Evolutionary conservation across 2,113 vertebrate genomes (phyloP), one percentile per base, ranked within the genome.

Genomic region (Physeter macrocephalus): DNA sequence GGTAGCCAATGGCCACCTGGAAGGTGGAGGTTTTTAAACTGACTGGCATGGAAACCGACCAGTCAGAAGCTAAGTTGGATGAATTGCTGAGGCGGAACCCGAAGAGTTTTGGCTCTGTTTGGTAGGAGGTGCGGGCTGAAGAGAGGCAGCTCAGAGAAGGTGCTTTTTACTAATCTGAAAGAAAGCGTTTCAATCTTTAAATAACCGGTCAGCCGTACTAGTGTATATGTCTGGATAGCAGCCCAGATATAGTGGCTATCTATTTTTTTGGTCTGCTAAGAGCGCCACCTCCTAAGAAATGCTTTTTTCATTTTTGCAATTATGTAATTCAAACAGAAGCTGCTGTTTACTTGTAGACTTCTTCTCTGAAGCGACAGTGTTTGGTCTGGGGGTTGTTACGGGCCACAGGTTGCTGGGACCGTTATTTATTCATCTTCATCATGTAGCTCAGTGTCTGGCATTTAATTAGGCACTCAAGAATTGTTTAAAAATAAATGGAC

Each of bases 31-130:
- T 92, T 92, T 92, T 41, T 12, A 23, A 21, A 20, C 13, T 59
- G 78, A 95, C 52, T 86, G 78, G 31, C 91, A 13, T 39, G 20
- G 39, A 66, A 90, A 2, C 3, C 8, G 12, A 36, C 91, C 93
- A 67, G 74, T 90, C 29, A 77, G 29, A 67, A 78, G 2, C 39
- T n/a, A 77, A n/a, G 2, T 7, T 91, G 54, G 17, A 7, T 49
- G 80, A 84, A 2, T 3, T 0, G n/a, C 3, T 0, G 1, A 21
- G 23, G 6, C 21, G 7, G 2, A 27, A 15, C 5, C 5, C 4
- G 29, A 15, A 78, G 12, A 21, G 1, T 27, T 62, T 14, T 7
- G 15, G 1, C 2, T 29, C n/a, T 1, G 66, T 36, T 5, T 6
- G 0, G 9, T 52, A 8, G 27, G 39, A 27, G 5, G 0, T 20